Evolutionary conservation across 1,140 invertebrate species (phyloP).

Genomic region (Riptortus pedestris): DNA sequence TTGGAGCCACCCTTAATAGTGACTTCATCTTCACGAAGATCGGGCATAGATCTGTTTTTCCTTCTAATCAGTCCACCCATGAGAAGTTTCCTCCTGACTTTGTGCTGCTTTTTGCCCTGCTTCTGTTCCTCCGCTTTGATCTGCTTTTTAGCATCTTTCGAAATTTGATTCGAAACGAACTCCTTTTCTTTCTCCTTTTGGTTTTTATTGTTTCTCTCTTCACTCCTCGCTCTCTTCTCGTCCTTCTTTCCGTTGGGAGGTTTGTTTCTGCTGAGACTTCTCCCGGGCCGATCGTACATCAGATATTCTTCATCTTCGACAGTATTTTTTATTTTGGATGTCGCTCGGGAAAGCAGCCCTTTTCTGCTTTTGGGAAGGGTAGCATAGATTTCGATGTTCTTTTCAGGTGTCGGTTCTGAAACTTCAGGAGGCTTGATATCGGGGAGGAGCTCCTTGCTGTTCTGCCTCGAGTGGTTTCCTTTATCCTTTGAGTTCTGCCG

Average conservation of each 20-base stretch:
- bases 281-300: constrained; percentile 49
- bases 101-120: constrained; percentile 78
- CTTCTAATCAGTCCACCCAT: constrained; percentile 80
- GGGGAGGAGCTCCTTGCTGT: constrained; percentile 48
- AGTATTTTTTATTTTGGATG: constrained; percentile 40
- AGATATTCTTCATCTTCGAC: constrained; percentile 60
- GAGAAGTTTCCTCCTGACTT: constrained; percentile 72
- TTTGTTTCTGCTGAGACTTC: constrained; percentile 51
- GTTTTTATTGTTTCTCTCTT: constrained; percentile 60
- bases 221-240: constrained; percentile 70
- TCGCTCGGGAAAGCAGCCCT: constrained; percentile 36
- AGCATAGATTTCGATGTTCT: constrained; percentile 81
- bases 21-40: constrained; percentile 55
- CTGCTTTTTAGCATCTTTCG: constrained; percentile 40
- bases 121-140: constrained; percentile 55
- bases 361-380: constrained; percentile 77
- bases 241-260: constrained; percentile 58
- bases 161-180: constrained; percentile 32
- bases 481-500: constrained; percentile 56
- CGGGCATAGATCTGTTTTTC: constrained; percentile 85
- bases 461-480: constrained; percentile 49
- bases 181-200: constrained; percentile 30
- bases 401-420: constrained; percentile 36
- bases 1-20: constrained; percentile 35
- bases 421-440: constrained; percentile 14